These are phyloP conservation scores for Neoseiulus cucumeris DNA, from an alignment of 1,140 invertebrate species.

Conservation along the genomic window DNA sequence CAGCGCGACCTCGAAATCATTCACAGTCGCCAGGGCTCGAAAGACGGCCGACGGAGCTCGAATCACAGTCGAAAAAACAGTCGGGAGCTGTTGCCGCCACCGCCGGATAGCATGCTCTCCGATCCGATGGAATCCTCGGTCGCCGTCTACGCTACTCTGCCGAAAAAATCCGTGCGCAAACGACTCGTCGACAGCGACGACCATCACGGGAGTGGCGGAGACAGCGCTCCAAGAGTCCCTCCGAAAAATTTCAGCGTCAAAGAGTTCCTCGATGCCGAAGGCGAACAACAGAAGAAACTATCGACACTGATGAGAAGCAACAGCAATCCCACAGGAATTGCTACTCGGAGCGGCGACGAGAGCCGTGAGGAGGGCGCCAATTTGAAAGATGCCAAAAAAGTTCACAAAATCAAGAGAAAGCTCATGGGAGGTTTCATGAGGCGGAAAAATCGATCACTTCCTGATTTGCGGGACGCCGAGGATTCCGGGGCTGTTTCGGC, in stretches of 20 bases:
- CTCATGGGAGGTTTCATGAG: slow-evolving; percentile 69
- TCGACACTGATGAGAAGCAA: slow-evolving; percentile 22
- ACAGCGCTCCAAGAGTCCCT: slow-evolving; percentile 44
- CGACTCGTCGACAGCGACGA: slow-evolving; percentile 33
- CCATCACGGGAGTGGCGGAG: slow-evolving; percentile 61
- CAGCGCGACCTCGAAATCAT: slow-evolving; percentile 15
- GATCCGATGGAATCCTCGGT: slow-evolving; percentile 7
- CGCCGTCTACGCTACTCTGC: slow-evolving; percentile 56
- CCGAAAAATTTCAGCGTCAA: slow-evolving; percentile 30
- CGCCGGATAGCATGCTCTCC: background rate
- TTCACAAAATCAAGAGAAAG: slow-evolving; percentile 70
- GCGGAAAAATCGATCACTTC: slow-evolving; percentile 72
- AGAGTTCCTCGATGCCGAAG: slow-evolving; percentile 26
- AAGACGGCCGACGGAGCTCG: slow-evolving; percentile 28
- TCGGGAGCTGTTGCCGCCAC: slow-evolving; percentile 32
- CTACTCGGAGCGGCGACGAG: slow-evolving; percentile 29
- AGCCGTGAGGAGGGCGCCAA: slow-evolving; percentile 12
- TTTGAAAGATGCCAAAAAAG: slow-evolving; percentile 46
- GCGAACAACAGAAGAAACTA: slow-evolving; percentile 38
- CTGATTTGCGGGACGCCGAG: slow-evolving; percentile 54
- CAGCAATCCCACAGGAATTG: slow-evolving; percentile 21
- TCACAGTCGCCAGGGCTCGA: slow-evolving; percentile 16
- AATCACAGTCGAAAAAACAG: slow-evolving; percentile 36
- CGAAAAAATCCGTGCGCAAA: slow-evolving; percentile 40
- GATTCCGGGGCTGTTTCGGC: slow-evolving; percentile 21